These are phyloP conservation scores for Prionailurus bengalensis DNA, from an alignment of 2,113 vertebrate genomes.

Conservation along the genomic window DNA sequence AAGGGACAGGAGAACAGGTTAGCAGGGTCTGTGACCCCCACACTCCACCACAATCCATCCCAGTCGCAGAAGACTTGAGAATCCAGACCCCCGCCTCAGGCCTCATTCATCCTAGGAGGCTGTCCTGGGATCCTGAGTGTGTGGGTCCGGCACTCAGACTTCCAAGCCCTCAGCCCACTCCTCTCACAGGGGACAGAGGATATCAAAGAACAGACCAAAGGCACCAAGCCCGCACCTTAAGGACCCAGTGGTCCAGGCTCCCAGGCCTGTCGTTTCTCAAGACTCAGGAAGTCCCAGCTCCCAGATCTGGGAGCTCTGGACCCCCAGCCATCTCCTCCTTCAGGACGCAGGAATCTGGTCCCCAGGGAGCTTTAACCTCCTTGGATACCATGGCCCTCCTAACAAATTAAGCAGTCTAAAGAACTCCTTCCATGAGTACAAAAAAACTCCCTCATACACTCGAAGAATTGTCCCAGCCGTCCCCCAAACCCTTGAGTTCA, in stretches of 20 bases:
- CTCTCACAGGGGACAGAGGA: not conserved
- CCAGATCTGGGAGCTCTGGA: not conserved
- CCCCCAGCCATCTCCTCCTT: not conserved
- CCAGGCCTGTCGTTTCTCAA: not conserved
- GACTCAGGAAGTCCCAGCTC: not conserved
- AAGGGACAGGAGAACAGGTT: constrained; percentile 51
- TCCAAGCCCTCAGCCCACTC: not conserved
- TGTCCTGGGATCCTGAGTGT: not conserved
- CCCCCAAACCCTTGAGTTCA: not conserved
- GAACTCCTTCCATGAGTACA: not conserved
- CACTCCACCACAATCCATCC: not conserved
- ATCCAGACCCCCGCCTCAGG: not conserved
- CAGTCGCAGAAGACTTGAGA: not conserved
- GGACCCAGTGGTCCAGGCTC: not conserved
- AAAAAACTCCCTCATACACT: not conserved
- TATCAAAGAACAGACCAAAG: not conserved
- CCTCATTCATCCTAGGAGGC: not conserved
- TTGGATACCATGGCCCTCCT: not conserved
- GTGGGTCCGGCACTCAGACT: not conserved
- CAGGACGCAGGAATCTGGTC: not conserved
- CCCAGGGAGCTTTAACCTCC: not conserved
- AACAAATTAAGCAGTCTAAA: not conserved
- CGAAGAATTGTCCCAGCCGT: not conserved
- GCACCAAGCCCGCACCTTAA: not conserved
- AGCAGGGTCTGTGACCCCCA: not conserved